These are phyloP conservation scores for Kradibia gibbosae DNA, from an alignment of 1,140 invertebrate species.

Conservation along the genomic window DNA sequence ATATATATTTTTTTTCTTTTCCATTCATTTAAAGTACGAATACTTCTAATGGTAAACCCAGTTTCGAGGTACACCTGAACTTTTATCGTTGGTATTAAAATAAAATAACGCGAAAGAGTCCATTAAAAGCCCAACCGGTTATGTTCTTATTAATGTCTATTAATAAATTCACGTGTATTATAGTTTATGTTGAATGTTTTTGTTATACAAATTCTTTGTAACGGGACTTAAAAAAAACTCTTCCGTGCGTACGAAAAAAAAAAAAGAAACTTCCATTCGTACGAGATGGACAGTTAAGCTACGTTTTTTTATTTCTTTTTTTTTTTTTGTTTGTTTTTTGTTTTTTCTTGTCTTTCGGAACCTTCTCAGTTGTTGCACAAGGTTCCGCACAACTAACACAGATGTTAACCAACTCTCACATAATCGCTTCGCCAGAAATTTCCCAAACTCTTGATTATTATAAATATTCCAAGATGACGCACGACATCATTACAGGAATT, in stretches of 20 bases:
- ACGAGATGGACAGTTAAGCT: conserved; percentile 42
- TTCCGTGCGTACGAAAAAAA: conserved; percentile 47
- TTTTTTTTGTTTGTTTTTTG: conserved; percentile 18
- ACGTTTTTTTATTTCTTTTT: conserved; percentile 21
- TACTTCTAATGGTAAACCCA: conserved; percentile 23
- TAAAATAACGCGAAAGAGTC: conserved; percentile 45
- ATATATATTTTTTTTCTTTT: no score
- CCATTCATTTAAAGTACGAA: conserved; percentile 26
- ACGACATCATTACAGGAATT: background rate
- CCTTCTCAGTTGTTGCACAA: conserved; percentile 40
- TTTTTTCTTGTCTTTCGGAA: conserved; percentile 17
- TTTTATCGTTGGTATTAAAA: conserved; percentile 23
- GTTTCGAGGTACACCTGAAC: background rate
- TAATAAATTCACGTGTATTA: background rate
- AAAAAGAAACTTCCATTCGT: conserved; percentile 37
- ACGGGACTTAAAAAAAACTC: conserved; percentile 14
- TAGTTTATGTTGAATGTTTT: conserved; percentile 7
- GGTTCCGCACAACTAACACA: conserved; percentile 19
- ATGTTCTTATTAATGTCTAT: conserved; percentile 25
- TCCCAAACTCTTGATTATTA: conserved; percentile 17
- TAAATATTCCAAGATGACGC: background rate
- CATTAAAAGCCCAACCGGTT: background rate
- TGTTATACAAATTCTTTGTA: conserved; percentile 3
- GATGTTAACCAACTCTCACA: conserved; percentile 28
- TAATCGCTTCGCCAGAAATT: conserved; percentile 28